Evolutionary conservation across 2,797 vertebrate genomes (phyloP).

Genomic region (Ctenosaura bakeri): DNA sequence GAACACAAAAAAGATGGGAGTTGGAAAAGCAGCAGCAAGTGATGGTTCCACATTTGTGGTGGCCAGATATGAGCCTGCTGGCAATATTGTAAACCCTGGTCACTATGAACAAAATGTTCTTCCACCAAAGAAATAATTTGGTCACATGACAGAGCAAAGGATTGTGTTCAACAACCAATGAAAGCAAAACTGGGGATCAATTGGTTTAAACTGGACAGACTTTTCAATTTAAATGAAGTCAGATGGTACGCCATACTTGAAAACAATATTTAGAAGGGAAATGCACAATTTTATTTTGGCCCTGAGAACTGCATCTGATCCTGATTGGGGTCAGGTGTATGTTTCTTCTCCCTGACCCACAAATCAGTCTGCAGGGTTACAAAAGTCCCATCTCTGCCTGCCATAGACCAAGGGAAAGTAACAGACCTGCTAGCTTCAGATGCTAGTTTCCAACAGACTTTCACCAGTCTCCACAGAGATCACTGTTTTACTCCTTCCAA

Average conservation of each 20-base stretch:
- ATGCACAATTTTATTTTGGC: background rate
- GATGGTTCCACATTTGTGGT: conserved; percentile 97
- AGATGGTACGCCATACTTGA: conserved; percentile 56
- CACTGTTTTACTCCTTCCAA: background rate
- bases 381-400: too few species aligned
- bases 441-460: background rate
- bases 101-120: conserved; percentile 96
- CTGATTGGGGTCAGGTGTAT: background rate
- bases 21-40: conserved; percentile 91
- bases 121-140: conserved; percentile 83
- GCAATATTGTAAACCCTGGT: conserved; percentile 95
- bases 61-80: conserved; percentile 95
- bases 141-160: background rate
- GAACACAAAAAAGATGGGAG: conserved; percentile 90
- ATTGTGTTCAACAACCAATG: conserved; percentile 9
- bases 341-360: too few species aligned
- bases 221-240: conserved; percentile 48
- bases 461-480: background rate
- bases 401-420: background rate
- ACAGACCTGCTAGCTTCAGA: background rate
- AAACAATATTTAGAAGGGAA: conserved; percentile 30
- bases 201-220: conserved; percentile 37
- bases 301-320: background rate
- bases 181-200: conserved; percentile 52
- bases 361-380: too few species aligned